Evolutionary conservation across 2,888 invertebrate species (phyloP), one percentile per base, ranked within the genome.

Genomic region (Drosophila diplacantha): DNA sequence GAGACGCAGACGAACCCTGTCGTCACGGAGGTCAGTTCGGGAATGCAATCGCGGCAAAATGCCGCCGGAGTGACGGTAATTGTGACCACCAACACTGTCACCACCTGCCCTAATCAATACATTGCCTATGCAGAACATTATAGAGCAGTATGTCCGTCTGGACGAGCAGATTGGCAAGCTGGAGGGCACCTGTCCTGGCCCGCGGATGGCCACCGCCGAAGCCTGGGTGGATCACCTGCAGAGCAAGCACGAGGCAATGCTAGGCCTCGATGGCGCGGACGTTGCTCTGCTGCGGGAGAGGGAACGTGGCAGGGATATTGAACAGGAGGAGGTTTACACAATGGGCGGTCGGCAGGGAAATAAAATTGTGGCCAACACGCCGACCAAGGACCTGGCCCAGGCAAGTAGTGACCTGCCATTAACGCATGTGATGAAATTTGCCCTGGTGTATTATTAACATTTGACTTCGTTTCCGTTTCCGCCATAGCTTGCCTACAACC

Each of bases 201-300:
- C 88, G 8, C 81, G 88, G 6, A 64, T 88, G 76, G 86, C 87
- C 39, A 88, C 88, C 3, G 83, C 80, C 32, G 87, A 88, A 39
- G 87, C 88, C 5, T 88, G 88, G 88, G 74, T 88, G 16, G 87
- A 87, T 29, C 87, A 87, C 69, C 68, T 88, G 20, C 83, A 86
- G 61, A 60, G 71, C 14, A 85, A 86, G 54, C 81, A 84, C 14
- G 83, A 81, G 29, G 79, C 72, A 14, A 61, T 86, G 54, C 60
- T 84, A n/a, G 81, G 76, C 3, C 57, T 73, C 26, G 84, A 86
- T 16, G 75, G 71, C 14, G 49, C 67, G 59, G 64, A 51, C 9
- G 39, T 51, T 24, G n/a, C 41, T 24, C 34, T 52, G 5, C 24
- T 20, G 3, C 60, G 31, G 32, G 26, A 38, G 39, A 24, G 43